Evolutionary conservation across 1,140 invertebrate species (phyloP).

Genomic region (Caerostris extrusa): DNA sequence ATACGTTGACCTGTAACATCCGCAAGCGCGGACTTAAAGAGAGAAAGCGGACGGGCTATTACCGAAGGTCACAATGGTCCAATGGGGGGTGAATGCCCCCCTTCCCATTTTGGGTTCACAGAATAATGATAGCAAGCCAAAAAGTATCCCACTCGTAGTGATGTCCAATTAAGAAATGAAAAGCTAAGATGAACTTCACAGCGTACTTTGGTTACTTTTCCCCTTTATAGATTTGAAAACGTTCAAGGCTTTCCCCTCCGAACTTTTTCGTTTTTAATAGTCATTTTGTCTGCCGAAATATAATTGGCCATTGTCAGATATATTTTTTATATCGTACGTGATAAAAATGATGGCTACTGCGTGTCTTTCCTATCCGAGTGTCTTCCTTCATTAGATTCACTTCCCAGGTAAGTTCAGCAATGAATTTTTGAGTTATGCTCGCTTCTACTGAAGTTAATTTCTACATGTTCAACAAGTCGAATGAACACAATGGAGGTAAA

Average conservation of each 20-base stretch:
- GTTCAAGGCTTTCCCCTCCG: slow-evolving; percentile 12
- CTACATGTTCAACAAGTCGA: background rate
- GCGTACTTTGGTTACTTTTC: slow-evolving; percentile 37
- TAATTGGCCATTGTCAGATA: slow-evolving; percentile 66
- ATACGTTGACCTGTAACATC: slow-evolving; percentile 75
- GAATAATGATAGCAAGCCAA: slow-evolving; percentile 65
- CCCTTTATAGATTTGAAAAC: slow-evolving; percentile 18
- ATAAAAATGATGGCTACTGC: slow-evolving; percentile 24
- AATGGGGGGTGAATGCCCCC: slow-evolving; percentile 56
- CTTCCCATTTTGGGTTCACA: slow-evolving; percentile 40
- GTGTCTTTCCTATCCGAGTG: slow-evolving; percentile 13
- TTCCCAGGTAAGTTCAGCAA: background rate
- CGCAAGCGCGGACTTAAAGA: slow-evolving; percentile 47
- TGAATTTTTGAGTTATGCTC: background rate
- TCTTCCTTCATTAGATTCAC: slow-evolving; percentile 49
- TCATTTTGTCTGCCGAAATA: slow-evolving; percentile 17
- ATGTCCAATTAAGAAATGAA: slow-evolving; percentile 71
- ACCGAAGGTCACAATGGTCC: slow-evolving; percentile 42
- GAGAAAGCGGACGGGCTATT: slow-evolving; percentile 55
- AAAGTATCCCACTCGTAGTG: slow-evolving; percentile 49
- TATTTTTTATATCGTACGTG: background rate
- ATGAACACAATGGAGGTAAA: background rate
- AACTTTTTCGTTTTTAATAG: slow-evolving; percentile 17
- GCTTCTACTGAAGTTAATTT: background rate
- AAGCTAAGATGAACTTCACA: slow-evolving; percentile 47